These are phyloP conservation scores for Marasmarcha lunaedactyla DNA, from an alignment of 2,888 invertebrate genomes.

Conservation along the genomic window DNA sequence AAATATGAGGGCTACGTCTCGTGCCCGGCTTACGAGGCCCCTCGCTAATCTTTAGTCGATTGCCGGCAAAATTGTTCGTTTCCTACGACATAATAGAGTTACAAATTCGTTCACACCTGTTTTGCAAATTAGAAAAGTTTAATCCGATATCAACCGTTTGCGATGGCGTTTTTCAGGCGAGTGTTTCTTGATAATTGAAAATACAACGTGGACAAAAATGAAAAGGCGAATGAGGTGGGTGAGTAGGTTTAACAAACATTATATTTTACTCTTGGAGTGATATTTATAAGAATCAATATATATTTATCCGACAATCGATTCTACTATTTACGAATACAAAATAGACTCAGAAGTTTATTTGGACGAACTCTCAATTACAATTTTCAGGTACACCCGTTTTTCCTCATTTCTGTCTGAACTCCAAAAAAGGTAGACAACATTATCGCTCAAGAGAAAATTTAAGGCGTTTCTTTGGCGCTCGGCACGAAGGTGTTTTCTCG, in stretches of 20 bases:
- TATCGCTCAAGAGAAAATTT: constrained; percentile 14
- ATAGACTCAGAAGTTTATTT: no score
- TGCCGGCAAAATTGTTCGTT: constrained; percentile 38
- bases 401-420: no score
- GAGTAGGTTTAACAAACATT: no score
- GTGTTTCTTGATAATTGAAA: constrained; percentile 12
- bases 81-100: constrained; percentile 30
- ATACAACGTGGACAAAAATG: constrained; percentile 10
- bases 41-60: constrained; percentile 43
- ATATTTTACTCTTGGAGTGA: no score
- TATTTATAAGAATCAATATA: no score
- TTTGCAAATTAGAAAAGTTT: constrained; percentile 36
- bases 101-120: constrained; percentile 35
- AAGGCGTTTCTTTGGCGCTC: constrained; percentile 3
- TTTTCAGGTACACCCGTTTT: no score
- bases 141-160: constrained; percentile 20
- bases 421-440: constrained; percentile 13
- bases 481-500: constrained; percentile 11
- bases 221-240: neutral
- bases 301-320: no score
- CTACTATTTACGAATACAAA: no score
- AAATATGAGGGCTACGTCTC: constrained; percentile 45
- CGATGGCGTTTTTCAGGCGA: constrained; percentile 18
- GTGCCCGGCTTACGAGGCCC: constrained; percentile 37
- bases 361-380: no score